These are phyloP conservation scores for Taphrorychus bicolor DNA, from an alignment of 2,888 invertebrate genomes.

Conservation along the genomic window DNA sequence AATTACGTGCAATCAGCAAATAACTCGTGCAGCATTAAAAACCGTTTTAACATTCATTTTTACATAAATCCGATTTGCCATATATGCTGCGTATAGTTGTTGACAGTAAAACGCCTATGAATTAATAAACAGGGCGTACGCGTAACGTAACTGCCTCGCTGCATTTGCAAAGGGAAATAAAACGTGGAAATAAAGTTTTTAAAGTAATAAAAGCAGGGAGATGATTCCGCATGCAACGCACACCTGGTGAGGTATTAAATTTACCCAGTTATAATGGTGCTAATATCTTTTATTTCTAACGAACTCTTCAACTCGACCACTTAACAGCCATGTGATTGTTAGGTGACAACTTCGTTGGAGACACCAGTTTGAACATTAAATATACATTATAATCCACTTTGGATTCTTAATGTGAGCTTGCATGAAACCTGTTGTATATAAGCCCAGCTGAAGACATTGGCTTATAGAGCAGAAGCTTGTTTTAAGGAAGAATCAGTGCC, in stretches of 20 bases:
- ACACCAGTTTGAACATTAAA: too few relatives aligned
- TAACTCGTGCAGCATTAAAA: slow-evolving; percentile 37
- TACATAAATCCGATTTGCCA: slow-evolving; percentile 36
- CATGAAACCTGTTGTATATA: too few relatives aligned
- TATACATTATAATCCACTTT: too few relatives aligned
- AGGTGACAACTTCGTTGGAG: slow-evolving; percentile 10
- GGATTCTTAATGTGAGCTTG: too few relatives aligned
- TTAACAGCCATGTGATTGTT: slow-evolving; percentile 30
- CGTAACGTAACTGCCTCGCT: slow-evolving; percentile 30
- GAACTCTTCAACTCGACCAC: slow-evolving; percentile 31
- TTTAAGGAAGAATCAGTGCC: too few relatives aligned
- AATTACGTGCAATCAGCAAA: slow-evolving; percentile 34
- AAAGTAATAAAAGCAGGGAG: slow-evolving; percentile 39
- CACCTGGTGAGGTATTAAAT: slow-evolving; percentile 39
- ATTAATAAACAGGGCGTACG: slow-evolving; percentile 38
- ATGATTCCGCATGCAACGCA: slow-evolving; percentile 30
- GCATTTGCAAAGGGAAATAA: slow-evolving; percentile 39
- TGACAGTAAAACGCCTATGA: slow-evolving; percentile 38
- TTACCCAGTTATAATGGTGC: slow-evolving; percentile 25
- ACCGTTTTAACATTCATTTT: slow-evolving; percentile 38
- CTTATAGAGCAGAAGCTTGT: too few relatives aligned
- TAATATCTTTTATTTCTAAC: slow-evolving; percentile 32
- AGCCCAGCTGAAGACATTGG: too few relatives aligned
- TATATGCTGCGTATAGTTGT: slow-evolving; percentile 28
- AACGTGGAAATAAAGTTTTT: slow-evolving; percentile 34